Conservation (phyloP, 2,797 vertebrate genomes). For the Echeneis naucrates region DNA sequence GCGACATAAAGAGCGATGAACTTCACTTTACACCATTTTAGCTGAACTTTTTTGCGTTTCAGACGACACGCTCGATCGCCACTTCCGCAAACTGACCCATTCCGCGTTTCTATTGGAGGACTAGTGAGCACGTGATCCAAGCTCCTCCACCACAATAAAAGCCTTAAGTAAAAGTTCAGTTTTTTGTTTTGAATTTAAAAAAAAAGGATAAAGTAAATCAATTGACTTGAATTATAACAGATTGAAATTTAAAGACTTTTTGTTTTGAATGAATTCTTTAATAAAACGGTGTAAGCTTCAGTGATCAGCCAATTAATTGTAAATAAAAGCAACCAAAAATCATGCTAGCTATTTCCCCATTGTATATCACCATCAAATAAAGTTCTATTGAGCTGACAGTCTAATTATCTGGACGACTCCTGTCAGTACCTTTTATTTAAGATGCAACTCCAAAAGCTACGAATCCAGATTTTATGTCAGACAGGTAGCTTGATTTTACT, state of each 20-base stretch:
- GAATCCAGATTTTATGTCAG: neutral
- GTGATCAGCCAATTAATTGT: too few species aligned
- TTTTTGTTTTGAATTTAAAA: too few species aligned
- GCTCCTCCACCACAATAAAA: slow-evolving; percentile 40
- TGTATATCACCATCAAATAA: too few species aligned
- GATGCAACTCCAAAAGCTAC: neutral
- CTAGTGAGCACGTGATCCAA: slow-evolving; percentile 40
- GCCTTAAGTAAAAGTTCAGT: too few species aligned
- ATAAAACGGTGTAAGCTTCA: too few species aligned
- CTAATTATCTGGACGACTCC: neutral
- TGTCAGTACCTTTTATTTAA: neutral
- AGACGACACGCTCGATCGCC: neutral
- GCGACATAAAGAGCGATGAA: neutral
- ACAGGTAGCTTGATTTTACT: neutral
- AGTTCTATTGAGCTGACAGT: neutral
- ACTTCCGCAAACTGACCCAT: slow-evolving; percentile 67
- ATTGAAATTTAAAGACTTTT: too few species aligned
- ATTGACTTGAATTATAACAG: too few species aligned
- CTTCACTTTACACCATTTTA: fast-evolving
- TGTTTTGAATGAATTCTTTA: too few species aligned
- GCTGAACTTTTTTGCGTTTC: neutral
- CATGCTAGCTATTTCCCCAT: too few species aligned
- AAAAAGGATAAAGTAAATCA: neutral
- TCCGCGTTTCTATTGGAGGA: slow-evolving; percentile 61
- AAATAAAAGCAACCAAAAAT: neutral